Evolutionary conservation across 1,140 invertebrate genomes (phyloP), one percentile per base, ranked within the genome.

Genomic region (Telenomus remus): DNA sequence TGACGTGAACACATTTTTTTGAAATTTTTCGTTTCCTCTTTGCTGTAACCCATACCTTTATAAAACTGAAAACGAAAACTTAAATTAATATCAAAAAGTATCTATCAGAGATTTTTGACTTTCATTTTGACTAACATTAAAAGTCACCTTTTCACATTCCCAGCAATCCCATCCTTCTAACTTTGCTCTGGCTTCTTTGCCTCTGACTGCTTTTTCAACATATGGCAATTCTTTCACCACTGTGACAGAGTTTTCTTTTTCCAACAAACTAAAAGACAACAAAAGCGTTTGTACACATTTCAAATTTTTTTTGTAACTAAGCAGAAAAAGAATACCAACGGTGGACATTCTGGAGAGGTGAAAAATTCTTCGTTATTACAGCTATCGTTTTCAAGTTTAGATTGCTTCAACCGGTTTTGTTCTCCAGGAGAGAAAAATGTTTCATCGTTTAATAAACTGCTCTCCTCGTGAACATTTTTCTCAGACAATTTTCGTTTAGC

Each of bases 1-100:
- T 90, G 89, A 39, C 85, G 84, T 6, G 89, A 90, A 79, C 89
- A 90, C 27, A 82, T 60, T 72, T 89, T 84, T 72, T 82, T 84
- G 0, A 77, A 70, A 55, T 82, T 79, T 76, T 84, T 57, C 33
- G 87, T 46, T 78, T 89, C 84, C 49, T 83, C 60, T 1, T 84
- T 77, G 1, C 84, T 59, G 37, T 86, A 69, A 42, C 81, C 75
- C 47, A 87, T 75, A 35, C 66, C 76, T 50, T 73, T 19, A 57
- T 89, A 89, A 78, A 88, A 90, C 87, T 89, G 65, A 37, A 86
- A 56, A 48, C 35, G 43, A 37, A 10, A 39, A 19, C 16, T 14
- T 37, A 47, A 63, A 12, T n/a, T 34, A 44, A 39, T n/a, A n/a
- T 4, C 37, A 39, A 39, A 39, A 39, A 39, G n/a, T n/a, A n/a